Conservation (phyloP, 2,888 invertebrate genomes). For the Microchrysa polita region DNA sequence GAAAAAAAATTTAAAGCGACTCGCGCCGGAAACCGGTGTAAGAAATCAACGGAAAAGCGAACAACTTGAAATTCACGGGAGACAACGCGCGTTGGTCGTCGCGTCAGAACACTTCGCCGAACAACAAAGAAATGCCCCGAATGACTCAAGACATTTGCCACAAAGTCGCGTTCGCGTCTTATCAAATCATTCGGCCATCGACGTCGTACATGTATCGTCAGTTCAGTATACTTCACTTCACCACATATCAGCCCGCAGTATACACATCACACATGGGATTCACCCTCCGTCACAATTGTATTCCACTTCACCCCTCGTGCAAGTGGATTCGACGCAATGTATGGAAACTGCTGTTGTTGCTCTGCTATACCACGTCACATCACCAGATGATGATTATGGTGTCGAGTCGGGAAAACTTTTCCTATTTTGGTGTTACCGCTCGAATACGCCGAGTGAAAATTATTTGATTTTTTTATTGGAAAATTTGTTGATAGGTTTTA, state of each 20-base stretch:
- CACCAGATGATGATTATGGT: not conserved
- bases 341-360: slow-evolving; percentile 16
- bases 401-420: not conserved
- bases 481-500: no score
- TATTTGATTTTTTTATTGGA: no score
- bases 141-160: slow-evolving; percentile 27
- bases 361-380: slow-evolving; percentile 15
- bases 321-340: not conserved
- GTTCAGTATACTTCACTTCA: slow-evolving; percentile 4
- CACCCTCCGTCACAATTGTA: slow-evolving; percentile 9
- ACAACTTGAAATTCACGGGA: slow-evolving; percentile 5
- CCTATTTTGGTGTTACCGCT: not conserved
- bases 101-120: slow-evolving; percentile 17
- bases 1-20: not conserved
- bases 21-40: slow-evolving; percentile 9
- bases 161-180: slow-evolving; percentile 27
- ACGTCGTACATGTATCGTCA: slow-evolving; percentile 17
- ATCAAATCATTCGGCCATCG: slow-evolving; percentile 21
- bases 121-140: slow-evolving; percentile 32
- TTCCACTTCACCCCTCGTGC: slow-evolving; percentile 20
- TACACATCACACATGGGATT: slow-evolving; percentile 11
- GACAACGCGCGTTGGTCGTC: not conserved
- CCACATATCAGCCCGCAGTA: no score
- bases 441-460: not conserved
- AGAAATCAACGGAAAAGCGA: not conserved